A percentile compares a stretch with the other conserved stretches of the same genome.
These are phyloP conservation scores for Vidua chalybeata DNA, from an alignment of 2,113 vertebrate species.

Conservation along the genomic window DNA sequence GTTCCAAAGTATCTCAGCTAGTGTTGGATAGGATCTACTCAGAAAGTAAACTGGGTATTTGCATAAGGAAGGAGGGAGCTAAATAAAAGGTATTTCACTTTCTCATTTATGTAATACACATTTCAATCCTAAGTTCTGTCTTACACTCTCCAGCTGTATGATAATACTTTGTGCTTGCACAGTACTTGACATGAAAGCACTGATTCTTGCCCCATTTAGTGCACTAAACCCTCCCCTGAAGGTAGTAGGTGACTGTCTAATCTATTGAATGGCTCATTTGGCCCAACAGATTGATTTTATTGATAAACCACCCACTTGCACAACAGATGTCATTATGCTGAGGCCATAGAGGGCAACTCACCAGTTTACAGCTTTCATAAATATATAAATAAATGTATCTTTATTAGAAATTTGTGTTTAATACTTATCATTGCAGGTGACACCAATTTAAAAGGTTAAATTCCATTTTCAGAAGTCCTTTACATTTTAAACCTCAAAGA, in stretches of 20 bases:
- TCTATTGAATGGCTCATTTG: not conserved
- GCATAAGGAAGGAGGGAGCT: not conserved
- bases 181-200: not conserved
- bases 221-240: not conserved
- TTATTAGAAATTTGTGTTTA: not conserved
- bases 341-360: not conserved
- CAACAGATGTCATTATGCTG: not conserved
- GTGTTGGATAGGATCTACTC: not conserved
- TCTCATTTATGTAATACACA: not conserved
- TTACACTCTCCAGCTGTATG: not conserved
- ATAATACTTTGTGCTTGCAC: not conserved
- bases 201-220: not conserved
- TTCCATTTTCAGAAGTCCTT: not conserved
- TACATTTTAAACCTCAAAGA: not conserved
- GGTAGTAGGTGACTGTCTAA: not conserved
- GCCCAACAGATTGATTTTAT: not conserved
- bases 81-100: not conserved
- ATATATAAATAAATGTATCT: not conserved
- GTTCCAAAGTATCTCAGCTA: not conserved
- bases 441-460: not conserved
- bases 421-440: not conserved
- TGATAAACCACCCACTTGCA: not conserved
- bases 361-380: not conserved
- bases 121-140: not conserved
- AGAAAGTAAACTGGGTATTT: not conserved